phyloP scores from a whole-genome alignment of 2,888 invertebrate genomes.

The Polylopha cassiicola region DNA sequence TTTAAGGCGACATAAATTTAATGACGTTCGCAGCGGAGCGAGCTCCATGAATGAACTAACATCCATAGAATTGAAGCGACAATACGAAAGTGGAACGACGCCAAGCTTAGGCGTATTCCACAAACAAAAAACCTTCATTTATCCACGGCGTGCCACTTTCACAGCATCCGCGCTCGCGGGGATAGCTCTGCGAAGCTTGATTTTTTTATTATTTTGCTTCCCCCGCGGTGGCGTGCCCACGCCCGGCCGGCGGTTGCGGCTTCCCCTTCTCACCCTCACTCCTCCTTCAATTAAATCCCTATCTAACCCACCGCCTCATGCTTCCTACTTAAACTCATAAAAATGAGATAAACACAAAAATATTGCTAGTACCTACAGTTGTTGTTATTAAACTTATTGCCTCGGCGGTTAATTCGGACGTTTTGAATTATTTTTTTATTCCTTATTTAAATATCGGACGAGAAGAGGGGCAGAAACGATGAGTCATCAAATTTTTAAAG shows the following conservation, averaged over 20 bases:
- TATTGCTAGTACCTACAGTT: conserved; percentile 59
- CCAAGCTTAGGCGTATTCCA: conserved; percentile 68
- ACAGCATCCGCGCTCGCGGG: conserved; percentile 73
- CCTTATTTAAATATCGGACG: conserved; percentile 28
- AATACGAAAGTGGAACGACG: conserved; percentile 69
- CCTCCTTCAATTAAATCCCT: conserved; percentile 74
- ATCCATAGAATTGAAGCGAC: conserved; percentile 67
- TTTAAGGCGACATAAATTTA: conserved; percentile 49
- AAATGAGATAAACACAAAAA: conserved; percentile 70
- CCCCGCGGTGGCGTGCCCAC: conserved; percentile 42
- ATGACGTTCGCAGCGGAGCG: conserved; percentile 45
- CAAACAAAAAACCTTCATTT: conserved; percentile 75
- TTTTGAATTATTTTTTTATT: conserved; percentile 31
- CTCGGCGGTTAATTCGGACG: conserved; percentile 38
- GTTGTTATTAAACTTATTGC: conserved; percentile 54
- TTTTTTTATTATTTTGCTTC: conserved; percentile 70
- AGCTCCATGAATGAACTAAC: conserved; percentile 62
- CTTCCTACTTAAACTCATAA: conserved; percentile 69
- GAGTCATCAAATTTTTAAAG: background rate
- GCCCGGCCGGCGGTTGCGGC: conserved; percentile 47
- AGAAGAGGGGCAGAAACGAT: conserved; percentile 28
- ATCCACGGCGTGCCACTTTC: conserved; percentile 75
- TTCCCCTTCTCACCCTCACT: conserved; percentile 46
- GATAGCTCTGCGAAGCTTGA: conserved; percentile 57
- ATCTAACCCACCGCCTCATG: conserved; percentile 66